Percentiles rank a stretch among this genome's conserved stretches.
phyloP scores from a whole-genome alignment of 2,888 invertebrate genomes.

The Gnatocerus cornutus region DNA sequence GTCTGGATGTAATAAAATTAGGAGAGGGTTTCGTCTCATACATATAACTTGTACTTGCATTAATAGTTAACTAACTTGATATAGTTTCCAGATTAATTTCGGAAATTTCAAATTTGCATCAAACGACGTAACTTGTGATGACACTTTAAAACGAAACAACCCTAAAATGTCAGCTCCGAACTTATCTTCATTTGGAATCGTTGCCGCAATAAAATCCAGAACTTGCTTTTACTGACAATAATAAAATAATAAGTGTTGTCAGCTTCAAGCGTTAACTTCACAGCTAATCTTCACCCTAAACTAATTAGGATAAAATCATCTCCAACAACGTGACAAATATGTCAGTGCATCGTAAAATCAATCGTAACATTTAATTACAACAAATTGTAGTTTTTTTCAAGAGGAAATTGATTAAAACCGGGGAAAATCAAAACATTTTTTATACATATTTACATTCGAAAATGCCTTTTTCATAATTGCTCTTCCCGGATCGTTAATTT shows the following conservation, averaged over 20 bases:
- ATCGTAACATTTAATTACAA: too few species aligned
- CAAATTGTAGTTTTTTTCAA: too few species aligned
- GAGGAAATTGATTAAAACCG: too few species aligned
- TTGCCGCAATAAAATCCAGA: conserved; percentile 2
- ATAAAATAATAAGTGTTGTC: conserved; percentile 9
- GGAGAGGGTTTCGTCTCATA: conserved; percentile 2
- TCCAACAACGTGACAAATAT: too few species aligned
- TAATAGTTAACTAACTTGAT: conserved; percentile 3
- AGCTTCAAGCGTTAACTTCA: conserved; percentile 1
- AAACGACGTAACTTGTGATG: background rate
- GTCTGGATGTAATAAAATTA: conserved; percentile 6
- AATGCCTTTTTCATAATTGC: too few species aligned
- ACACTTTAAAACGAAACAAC: conserved; percentile 5
- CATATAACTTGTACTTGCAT: conserved; percentile 8
- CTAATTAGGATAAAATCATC: too few species aligned
- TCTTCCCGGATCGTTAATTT: too few species aligned
- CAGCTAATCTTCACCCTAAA: background rate
- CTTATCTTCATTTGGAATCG: background rate
- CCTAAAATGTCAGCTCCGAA: background rate
- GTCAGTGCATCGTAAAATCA: too few species aligned
- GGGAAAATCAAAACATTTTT: too few species aligned
- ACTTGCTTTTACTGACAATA: background rate
- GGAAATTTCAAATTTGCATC: conserved; percentile 6
- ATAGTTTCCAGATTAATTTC: conserved; percentile 1
- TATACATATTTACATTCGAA: too few species aligned